These are phyloP conservation scores for Nebria ingens DNA, from an alignment of 1,140 invertebrate genomes.

Conservation along the genomic window DNA sequence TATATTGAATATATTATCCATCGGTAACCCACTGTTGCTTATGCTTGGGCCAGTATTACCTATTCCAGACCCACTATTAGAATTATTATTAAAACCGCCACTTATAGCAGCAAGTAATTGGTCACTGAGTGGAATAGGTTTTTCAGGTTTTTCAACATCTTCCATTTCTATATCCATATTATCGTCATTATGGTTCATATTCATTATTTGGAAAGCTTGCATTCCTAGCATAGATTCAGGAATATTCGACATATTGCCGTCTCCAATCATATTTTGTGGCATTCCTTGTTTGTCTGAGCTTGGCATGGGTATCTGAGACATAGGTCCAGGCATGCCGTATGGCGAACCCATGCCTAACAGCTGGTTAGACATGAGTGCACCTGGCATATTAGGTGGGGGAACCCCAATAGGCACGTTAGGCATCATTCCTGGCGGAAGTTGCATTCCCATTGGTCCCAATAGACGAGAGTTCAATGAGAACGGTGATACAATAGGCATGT, in stretches of 20 bases:
- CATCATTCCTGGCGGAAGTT: constrained; percentile 46
- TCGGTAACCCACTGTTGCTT: constrained; percentile 11
- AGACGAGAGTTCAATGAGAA: constrained; percentile 35
- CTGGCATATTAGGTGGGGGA: constrained; percentile 51
- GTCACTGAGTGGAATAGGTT: constrained; percentile 22
- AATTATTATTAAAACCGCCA: constrained; percentile 18
- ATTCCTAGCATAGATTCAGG: constrained; percentile 33
- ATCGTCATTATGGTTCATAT: constrained; percentile 38
- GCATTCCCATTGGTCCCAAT: constrained; percentile 20
- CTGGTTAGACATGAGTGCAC: constrained; percentile 37
- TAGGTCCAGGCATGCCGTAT: constrained; percentile 28
- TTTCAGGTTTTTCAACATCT: constrained; percentile 34
- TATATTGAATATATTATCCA: constrained; percentile 14
- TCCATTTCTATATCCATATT: constrained; percentile 55
- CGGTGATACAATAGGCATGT: constrained; percentile 38
- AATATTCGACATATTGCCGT: constrained; percentile 19
- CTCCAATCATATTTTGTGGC: neutral
- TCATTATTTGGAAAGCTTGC: constrained; percentile 26
- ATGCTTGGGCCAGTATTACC: constrained; percentile 14
- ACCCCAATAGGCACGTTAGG: constrained; percentile 49
- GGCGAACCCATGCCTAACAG: constrained; percentile 35
- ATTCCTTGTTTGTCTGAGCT: constrained; percentile 6
- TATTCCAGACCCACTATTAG: constrained; percentile 12
- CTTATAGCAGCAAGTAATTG: constrained; percentile 30
- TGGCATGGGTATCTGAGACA: constrained; percentile 11